Evolutionary conservation across 2,888 invertebrate genomes (phyloP), one percentile per base, ranked within the genome.

Genomic region (Tricholauxania praeusta): DNA sequence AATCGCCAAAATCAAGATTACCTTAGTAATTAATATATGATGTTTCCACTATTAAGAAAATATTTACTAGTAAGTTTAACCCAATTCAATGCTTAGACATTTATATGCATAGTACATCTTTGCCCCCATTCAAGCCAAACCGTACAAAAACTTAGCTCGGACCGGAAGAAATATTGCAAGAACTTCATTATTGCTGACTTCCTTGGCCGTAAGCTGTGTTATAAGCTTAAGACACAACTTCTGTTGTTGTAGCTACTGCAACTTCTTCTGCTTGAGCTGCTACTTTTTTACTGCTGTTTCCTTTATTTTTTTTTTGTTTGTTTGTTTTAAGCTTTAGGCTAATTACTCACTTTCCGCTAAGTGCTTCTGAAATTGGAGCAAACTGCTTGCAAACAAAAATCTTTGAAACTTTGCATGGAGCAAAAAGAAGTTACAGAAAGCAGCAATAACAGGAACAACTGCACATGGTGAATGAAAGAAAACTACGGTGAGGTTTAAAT

Each of bases 301-400:
- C 4, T 28, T n/a, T 14, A 39, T n/a, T 62, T 3, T 32, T 62
- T 28, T 15, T 60, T 32, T 22, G 15, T 22, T 32, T 28, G 12
- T 32, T 6, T 28, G 48, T 14, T 12, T 17, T 47, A 15, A 47
- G 47, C 32, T 32, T n/a, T 39, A 17, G 62, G 52, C 65, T 66
- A 66, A 66, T 66, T 66, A 66, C 65, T 52, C 52, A 66, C 65
- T 67, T 67, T 67, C 67, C 67, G 55, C 57, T 67, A 53, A 67
- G 67, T 57, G 67, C 67, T 67, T 53, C 12, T 39, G 67, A 62
- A 69, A 62, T 69, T 69, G 51, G 69, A 69, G 69, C 69, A 69
- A 69, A 69, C 69, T 69, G 60, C 39, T 49, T 17, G 39, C 55
- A 67, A 60, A 60, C 55, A 67, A 39, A 39, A 67, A 67, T 57